A percentile compares a stretch with the other conserved stretches of the same genome.
Conservation (phyloP, 2,797 vertebrate genomes). For the Mormyrops attenuatus region DNA sequence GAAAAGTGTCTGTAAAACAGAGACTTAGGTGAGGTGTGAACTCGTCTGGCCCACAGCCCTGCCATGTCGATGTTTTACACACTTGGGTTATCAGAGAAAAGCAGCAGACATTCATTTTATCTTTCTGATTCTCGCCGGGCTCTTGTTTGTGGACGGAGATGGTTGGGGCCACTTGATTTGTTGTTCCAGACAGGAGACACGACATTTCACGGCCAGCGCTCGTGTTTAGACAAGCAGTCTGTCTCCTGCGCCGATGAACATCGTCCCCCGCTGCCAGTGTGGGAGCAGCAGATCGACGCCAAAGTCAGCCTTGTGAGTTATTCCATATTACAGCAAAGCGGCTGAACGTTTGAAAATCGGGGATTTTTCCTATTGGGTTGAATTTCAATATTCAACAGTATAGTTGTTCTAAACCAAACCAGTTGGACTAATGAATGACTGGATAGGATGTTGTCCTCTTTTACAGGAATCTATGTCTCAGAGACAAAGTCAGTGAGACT, state of each 20-base stretch:
- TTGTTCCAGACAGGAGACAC: constrained; percentile 3
- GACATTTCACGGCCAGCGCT: background rate
- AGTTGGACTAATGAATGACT: background rate
- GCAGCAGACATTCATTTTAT: background rate
- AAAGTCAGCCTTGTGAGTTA: background rate
- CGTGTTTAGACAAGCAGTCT: background rate
- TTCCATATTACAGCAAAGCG: background rate
- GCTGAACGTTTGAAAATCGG: background rate
- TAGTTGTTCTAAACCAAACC: background rate
- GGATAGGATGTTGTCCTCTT: background rate
- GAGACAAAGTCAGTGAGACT: background rate
- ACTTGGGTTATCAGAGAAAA: background rate
- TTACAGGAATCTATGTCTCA: background rate
- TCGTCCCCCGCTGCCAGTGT: background rate
- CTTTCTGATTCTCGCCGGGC: background rate
- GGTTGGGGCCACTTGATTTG: background rate
- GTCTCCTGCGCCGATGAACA: background rate
- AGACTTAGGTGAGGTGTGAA: background rate
- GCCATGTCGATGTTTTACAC: background rate
- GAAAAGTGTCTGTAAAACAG: background rate
- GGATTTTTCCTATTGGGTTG: background rate
- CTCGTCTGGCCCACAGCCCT: background rate
- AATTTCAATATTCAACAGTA: background rate
- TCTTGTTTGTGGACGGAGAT: constrained; percentile 12
- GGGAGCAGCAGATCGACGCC: background rate